A percentile compares a stretch with the other conserved stretches of the same genome.
Evolutionary conservation across 2,888 invertebrate genomes (phyloP).

Genomic region (Blera fallax): DNA sequence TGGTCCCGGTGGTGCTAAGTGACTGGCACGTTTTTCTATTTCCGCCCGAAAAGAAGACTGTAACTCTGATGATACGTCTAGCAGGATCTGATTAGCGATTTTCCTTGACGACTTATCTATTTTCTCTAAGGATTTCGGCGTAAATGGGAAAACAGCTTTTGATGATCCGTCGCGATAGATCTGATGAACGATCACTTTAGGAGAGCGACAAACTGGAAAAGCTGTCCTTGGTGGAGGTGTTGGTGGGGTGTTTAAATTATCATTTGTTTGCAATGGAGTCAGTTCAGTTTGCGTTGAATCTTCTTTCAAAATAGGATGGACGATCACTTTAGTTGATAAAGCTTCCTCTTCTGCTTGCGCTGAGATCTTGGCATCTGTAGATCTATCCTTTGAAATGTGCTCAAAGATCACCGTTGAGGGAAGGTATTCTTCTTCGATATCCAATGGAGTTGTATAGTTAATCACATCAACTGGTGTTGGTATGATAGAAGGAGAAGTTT

Average conservation of each 20-base stretch:
- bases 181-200: conserved; percentile 45
- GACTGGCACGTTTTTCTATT: not conserved
- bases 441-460: not conserved
- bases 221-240: not conserved
- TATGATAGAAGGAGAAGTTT: not conserved
- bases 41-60: conserved; percentile 17
- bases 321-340: not conserved
- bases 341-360: not conserved
- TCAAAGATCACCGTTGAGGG: not conserved
- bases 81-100: conserved; percentile 34
- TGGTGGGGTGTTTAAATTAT: not conserved
- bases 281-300: conserved; percentile 4
- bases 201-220: conserved; percentile 39
- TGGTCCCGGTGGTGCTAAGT: not conserved
- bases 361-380: not conserved
- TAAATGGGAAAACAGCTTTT: conserved; percentile 40
- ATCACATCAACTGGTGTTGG: not conserved
- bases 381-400: not conserved
- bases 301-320: conserved; percentile 22
- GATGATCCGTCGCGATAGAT: not conserved
- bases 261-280: not conserved
- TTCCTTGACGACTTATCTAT: conserved; percentile 42
- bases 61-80: conserved; percentile 47
- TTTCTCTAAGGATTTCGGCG: conserved; percentile 27
- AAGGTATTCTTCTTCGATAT: not conserved